Base-by-base conservation (phyloP, 2,888 invertebrate genomes). In the Drosophila cognata region DNA sequence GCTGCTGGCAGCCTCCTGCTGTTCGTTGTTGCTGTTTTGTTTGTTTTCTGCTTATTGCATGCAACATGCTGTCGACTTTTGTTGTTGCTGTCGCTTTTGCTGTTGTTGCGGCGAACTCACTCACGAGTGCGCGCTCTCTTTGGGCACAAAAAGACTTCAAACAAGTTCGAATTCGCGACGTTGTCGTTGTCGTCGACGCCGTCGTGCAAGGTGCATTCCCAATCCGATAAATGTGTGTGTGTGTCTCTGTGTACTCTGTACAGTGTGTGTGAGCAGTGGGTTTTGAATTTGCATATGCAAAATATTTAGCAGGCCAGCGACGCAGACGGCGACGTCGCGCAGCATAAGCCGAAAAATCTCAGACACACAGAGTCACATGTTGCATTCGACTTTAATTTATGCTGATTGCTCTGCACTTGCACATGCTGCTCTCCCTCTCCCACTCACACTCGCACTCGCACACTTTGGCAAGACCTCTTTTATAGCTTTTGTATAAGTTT, bases 111-210 rank as follows among this genome's bases (percentile, higher is more conserved):
- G 62, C 81, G 72, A 81, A 71, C 78, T 74, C 75, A 71, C 78
- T 74, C 75, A 78, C 74, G 77, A 77, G 75, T 75, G 60, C 59
- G 59, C 81, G 75, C 75, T 63, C 69, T 58, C 76, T 66, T 68
- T 80, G 59, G 64, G 41, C 78, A 56, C 57, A 74, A 65, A 81
- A 79, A 74, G 63, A 66, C 85, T 85, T 89, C 88, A 85, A 89
- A 85, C 85, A 89, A 89, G 85, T 89, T 85, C 89, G 85, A 85
- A 85, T 88, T 89, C 82, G 88, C 88, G 85, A 72, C 85, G 82
- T 71, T 79, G 82, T 72, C 71, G 67, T 72, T 68, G 67, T 68
- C 68, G 84, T 68, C 71, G 64, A 46, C 66, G 67, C 35, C 77
- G 61, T 55, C 69, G 79, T 59, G 80, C 88, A 89, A 86, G 88